These are phyloP conservation scores for Bufotes viridis DNA, from an alignment of 2,797 vertebrate species.

Conservation along the genomic window DNA sequence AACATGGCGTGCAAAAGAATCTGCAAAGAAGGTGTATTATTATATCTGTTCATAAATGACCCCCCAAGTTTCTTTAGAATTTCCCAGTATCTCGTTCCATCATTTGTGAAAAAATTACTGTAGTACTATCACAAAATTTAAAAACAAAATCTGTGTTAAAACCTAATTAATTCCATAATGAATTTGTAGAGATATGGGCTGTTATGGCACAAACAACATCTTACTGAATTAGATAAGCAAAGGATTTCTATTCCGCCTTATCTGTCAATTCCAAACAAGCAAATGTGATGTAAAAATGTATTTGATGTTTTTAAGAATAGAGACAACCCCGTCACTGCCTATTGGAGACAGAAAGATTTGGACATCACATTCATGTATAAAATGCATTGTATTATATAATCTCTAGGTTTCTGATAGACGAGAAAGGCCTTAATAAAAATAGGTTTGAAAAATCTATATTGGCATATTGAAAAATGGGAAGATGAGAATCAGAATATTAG, in stretches of 20 bases:
- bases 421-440: background rate
- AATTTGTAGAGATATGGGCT: background rate
- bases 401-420: background rate
- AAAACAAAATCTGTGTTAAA: background rate
- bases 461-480: background rate
- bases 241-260: background rate
- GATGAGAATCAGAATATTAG: background rate
- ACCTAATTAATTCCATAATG: background rate
- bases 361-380: background rate
- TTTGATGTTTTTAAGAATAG: background rate
- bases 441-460: no score
- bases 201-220: background rate
- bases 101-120: background rate
- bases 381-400: background rate
- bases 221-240: slow-evolving; percentile 3
- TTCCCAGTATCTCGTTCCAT: background rate
- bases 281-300: background rate
- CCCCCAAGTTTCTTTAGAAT: background rate
- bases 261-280: background rate
- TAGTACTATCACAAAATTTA: background rate
- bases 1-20: no score
- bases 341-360: background rate
- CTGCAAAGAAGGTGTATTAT: no score
- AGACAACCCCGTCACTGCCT: background rate
- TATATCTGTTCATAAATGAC: no score